Base-by-base conservation (phyloP, 2,797 vertebrate genomes). In the Anas bernieri region DNA sequence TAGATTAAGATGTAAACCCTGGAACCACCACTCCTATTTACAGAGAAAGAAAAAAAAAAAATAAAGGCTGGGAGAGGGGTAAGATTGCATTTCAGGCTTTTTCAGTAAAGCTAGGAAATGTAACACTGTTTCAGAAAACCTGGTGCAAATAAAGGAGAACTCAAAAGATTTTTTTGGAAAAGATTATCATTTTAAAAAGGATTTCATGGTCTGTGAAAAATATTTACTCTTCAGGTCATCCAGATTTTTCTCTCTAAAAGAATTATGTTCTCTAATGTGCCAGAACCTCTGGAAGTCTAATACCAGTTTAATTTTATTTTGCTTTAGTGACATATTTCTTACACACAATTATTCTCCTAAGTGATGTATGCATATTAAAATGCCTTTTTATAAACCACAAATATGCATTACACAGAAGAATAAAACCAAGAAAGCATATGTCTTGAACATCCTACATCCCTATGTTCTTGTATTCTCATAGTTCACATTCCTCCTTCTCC, bases 1-100 rank as follows among this genome's bases (percentile, higher is more conserved):
- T 74, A 58, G 54, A 92, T 86, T 88, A 86, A 64, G 26, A 50
- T 31, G 17, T 43, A 86, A 91, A 86, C 22, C 31, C 18, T 31
- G 28, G 64, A 88, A 92, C 68, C 30, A 58, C 14, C n/a, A 67
- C 35, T 64, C n/a, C 33, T 76, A 70, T 80, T 79, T 79, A 69
- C 12, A 67, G 31, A 41, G 14, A 0, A 9, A 52, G 9, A 28
- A 1, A 28, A 77, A 76, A 20, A 22, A 35, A 35, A 3, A 43
- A 17, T 17, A 43, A 31, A 5, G 26, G 28, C 41, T 0, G 1
- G 7, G 72, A 14, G 48, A 23, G 7, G 12, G 12, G 23, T 14
- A 50, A 50, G 48, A 62, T 63, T 67, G 17, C 21, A 46, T 33
- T 78, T 83, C 33, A 88, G 41, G 35, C 2, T 92, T 67, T 95